Percentiles rank a stretch among this genome's conserved stretches.
These are phyloP conservation scores for Daphoenositta chrysoptera DNA, from an alignment of 2,113 vertebrate genomes.

Conservation along the genomic window DNA sequence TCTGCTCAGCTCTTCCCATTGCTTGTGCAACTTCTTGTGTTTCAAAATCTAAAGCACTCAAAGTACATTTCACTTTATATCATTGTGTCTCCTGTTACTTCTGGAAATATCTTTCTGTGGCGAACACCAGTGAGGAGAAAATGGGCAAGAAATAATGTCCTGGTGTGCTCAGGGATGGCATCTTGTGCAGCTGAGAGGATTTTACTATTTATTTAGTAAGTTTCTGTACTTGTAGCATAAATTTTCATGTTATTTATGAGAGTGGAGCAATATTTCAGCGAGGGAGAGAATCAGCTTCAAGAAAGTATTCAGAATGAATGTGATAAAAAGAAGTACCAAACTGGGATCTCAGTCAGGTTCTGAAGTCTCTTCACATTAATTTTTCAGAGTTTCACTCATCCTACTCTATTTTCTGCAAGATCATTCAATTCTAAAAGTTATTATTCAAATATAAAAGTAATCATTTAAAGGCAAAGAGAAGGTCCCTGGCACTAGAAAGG, in stretches of 20 bases:
- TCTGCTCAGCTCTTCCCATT: not conserved
- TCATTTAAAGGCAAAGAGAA: not conserved
- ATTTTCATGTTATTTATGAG: not conserved
- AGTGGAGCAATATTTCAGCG: not conserved
- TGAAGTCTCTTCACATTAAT: not conserved
- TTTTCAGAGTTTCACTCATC: not conserved
- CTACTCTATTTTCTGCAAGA: not conserved
- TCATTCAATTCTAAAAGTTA: not conserved
- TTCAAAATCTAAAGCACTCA: not conserved
- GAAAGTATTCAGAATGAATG: not conserved
- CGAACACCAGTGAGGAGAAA: not conserved
- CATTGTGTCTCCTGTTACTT: not conserved
- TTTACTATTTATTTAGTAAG: not conserved
- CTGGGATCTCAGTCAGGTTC: not conserved
- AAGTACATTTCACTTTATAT: not conserved
- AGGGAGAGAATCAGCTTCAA: not conserved
- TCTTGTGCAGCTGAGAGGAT: not conserved
- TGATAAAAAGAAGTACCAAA: not conserved
- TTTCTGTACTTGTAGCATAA: not conserved
- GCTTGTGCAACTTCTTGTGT: not conserved
- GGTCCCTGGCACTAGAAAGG: not conserved
- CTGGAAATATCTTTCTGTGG: not conserved
- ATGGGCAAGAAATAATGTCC: not conserved
- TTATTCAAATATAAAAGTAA: not conserved
- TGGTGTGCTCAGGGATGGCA: not conserved